Evolutionary conservation across 2,888 invertebrate species (phyloP).

Genomic region (Nephrotoma guestfalica): DNA sequence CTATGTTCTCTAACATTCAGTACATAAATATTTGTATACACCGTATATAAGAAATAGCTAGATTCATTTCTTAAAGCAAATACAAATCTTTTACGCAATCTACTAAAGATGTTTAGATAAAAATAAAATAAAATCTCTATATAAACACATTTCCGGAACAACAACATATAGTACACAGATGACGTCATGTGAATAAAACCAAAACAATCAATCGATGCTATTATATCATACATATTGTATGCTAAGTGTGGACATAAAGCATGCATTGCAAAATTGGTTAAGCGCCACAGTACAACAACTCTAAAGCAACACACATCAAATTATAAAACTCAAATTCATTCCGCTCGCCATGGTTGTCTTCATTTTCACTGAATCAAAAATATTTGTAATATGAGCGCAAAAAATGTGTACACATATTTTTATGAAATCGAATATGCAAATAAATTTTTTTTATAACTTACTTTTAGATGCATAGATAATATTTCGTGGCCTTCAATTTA

Average conservation of each 20-base stretch:
- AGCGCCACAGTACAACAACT: not conserved
- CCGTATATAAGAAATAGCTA: not conserved
- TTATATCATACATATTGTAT: not conserved
- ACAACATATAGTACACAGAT: not conserved
- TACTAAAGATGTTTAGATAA: not conserved
- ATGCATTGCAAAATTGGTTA: not conserved
- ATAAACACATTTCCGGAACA: not conserved
- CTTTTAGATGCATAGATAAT: not conserved
- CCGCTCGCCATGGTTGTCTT: not conserved
- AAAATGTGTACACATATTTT: not conserved
- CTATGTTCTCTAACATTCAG: not conserved
- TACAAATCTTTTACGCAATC: not conserved
- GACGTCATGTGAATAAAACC: not conserved
- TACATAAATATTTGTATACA: not conserved
- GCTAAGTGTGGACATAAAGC: not conserved
- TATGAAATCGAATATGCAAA: not conserved
- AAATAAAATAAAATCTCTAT: not conserved
- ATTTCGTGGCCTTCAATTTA: not conserved
- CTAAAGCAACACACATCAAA: not conserved
- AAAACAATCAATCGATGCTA: not conserved
- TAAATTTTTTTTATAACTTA: not conserved
- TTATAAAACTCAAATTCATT: not conserved
- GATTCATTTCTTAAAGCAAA: not conserved
- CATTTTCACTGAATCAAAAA: not conserved
- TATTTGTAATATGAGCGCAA: not conserved